phyloP scores from a whole-genome alignment of 2,113 vertebrate species.

The Aptenodytes forsteri region DNA sequence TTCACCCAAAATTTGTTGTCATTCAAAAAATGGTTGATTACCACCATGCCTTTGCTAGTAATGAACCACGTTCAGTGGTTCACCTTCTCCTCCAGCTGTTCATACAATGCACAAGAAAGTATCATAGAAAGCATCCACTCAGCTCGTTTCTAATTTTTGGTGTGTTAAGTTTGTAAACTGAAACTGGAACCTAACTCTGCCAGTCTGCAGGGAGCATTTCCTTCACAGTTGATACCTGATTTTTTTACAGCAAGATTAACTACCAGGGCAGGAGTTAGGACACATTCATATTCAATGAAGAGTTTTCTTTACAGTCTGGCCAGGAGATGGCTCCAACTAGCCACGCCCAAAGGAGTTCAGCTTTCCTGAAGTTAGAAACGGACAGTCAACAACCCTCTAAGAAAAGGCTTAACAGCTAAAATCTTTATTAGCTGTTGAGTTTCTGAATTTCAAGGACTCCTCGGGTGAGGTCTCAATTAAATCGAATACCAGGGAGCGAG shows the following conservation, averaged over 20 bases:
- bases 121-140: neutral
- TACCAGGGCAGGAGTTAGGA: neutral
- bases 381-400: neutral
- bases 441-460: neutral
- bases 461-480: neutral
- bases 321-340: conserved; percentile 57
- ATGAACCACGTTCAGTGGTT: rapidly evolving
- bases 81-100: neutral
- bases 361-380: neutral
- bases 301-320: neutral
- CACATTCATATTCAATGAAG: neutral
- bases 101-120: neutral
- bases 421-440: neutral
- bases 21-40: neutral
- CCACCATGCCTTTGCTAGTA: neutral
- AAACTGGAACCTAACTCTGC: neutral
- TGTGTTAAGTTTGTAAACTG: neutral
- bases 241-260: neutral
- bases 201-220: neutral
- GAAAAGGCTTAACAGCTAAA: neutral
- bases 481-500: neutral
- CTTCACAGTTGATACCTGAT: neutral
- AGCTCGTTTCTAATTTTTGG: neutral
- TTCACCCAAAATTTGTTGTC: neutral
- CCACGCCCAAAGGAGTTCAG: neutral